Evolutionary conservation across 2,797 vertebrate species (phyloP).

Genomic region (Phoebastria nigripes): DNA sequence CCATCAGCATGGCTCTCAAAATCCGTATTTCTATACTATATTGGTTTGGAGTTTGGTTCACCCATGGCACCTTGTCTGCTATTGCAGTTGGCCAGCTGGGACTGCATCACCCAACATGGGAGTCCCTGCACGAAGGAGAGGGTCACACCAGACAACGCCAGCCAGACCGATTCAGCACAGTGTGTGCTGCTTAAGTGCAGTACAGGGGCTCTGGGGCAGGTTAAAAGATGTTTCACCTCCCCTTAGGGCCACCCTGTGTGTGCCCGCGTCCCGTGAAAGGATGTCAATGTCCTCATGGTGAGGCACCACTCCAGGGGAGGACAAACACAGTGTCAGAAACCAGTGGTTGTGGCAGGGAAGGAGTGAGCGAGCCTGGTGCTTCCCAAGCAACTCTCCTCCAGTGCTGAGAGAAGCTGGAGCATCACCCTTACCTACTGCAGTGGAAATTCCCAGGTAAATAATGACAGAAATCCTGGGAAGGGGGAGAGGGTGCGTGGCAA

Average conservation of each 20-base stretch:
- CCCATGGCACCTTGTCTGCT: not conserved
- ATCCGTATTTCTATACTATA: not conserved
- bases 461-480: not conserved
- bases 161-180: fast-evolving
- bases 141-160: fast-evolving
- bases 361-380: not conserved
- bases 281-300: not conserved
- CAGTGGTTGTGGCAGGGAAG: not conserved
- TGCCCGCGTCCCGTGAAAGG: fast-evolving
- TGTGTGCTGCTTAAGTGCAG: fast-evolving
- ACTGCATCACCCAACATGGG: not conserved
- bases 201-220: not conserved
- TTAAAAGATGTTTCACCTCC: not conserved
- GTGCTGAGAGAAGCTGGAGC: not conserved
- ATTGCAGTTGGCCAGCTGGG: not conserved
- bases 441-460: not conserved
- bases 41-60: not conserved
- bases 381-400: not conserved
- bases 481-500: not conserved
- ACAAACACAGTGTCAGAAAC: not conserved
- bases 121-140: not conserved
- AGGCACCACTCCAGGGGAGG: not conserved
- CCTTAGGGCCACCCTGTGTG: too few species aligned
- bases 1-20: not conserved
- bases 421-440: not conserved